phyloP scores from a whole-genome alignment of 2,888 invertebrate species.

The Maniola hyperantus region DNA sequence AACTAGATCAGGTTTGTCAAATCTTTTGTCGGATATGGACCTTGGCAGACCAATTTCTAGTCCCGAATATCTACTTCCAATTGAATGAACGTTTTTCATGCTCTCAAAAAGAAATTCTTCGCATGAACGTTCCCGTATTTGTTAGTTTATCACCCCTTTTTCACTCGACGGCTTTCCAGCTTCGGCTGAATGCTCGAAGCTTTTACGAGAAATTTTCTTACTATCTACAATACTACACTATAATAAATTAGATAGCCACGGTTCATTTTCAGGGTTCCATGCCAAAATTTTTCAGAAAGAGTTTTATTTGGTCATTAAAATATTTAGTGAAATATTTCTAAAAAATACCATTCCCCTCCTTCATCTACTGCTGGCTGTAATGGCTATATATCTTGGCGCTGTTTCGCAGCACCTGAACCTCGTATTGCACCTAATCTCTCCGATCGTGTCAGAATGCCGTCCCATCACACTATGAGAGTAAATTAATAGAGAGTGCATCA shows the following conservation, averaged over 20 bases:
- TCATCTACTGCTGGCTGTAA: no score
- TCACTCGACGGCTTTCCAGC: slow-evolving; percentile 5
- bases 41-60: slow-evolving; percentile 12
- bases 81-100: slow-evolving; percentile 13
- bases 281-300: no score
- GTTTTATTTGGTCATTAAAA: no score
- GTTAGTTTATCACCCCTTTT: slow-evolving; percentile 13
- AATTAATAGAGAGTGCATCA: no score
- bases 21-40: slow-evolving; percentile 3
- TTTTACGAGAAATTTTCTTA: slow-evolving; percentile 5
- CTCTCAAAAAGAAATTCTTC: slow-evolving; percentile 12
- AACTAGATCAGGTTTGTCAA: slow-evolving; percentile 16
- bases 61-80: slow-evolving; percentile 14
- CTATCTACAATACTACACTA: not conserved
- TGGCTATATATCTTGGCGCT: no score
- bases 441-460: no score
- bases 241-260: not conserved
- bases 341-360: no score
- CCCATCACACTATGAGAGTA: no score
- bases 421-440: no score
- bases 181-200: slow-evolving; percentile 13
- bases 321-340: no score
- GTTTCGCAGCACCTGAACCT: no score
- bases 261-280: not conserved
- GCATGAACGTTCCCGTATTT: slow-evolving; percentile 12